Evolutionary conservation across 1,140 invertebrate species (phyloP).

Genomic region (Delia radicum): DNA sequence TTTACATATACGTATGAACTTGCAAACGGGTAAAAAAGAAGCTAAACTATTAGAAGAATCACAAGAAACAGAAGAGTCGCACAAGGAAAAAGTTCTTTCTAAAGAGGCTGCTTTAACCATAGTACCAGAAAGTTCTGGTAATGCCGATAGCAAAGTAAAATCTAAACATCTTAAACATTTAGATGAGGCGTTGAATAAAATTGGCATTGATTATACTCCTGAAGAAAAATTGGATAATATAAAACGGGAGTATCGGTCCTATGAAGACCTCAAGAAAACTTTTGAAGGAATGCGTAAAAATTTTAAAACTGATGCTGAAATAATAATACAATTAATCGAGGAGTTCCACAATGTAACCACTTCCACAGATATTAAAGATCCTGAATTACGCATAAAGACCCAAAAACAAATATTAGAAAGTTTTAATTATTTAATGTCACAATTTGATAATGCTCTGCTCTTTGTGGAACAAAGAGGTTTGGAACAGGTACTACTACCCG

Average conservation of each 20-base stretch:
- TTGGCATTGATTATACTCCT: constrained; percentile 39
- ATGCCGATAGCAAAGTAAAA: neutral
- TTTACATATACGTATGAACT: constrained; percentile 72
- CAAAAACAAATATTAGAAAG: constrained; percentile 62
- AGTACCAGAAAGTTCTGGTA: constrained; percentile 17
- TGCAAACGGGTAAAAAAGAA: constrained; percentile 71
- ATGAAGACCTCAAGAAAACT: constrained; percentile 70
- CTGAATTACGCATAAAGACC: constrained; percentile 55
- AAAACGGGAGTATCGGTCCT: constrained; percentile 55
- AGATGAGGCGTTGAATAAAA: neutral
- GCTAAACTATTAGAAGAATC: constrained; percentile 68
- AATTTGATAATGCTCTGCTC: constrained; percentile 74
- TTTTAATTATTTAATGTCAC: constrained; percentile 73
- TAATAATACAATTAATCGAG: constrained; percentile 64
- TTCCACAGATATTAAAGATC: constrained; percentile 29
- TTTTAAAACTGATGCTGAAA: constrained; percentile 68
- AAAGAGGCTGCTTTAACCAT: neutral
- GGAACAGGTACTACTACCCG: constrained; percentile 64
- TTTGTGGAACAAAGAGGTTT: constrained; percentile 70
- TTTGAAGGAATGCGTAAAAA: constrained; percentile 63
- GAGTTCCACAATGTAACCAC: constrained; percentile 58
- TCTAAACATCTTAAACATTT: neutral
- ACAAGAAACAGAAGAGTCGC: neutral
- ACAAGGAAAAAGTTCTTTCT: too few relatives aligned
- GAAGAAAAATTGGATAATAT: constrained; percentile 48